Base-by-base conservation (phyloP, 2,797 vertebrate species). In the Cichlasoma orientale region DNA sequence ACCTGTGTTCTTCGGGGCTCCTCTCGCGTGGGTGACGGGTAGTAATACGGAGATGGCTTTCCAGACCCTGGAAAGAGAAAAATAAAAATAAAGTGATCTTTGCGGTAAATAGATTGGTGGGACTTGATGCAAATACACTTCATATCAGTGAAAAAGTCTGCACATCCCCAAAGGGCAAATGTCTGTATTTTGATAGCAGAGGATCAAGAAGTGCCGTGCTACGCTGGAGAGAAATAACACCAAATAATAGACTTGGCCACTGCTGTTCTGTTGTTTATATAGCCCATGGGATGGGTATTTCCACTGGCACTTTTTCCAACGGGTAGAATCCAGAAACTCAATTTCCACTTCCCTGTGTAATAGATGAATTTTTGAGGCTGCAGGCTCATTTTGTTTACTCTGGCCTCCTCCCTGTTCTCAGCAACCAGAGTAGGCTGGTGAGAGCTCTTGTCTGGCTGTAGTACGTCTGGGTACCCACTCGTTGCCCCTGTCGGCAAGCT, bases 1-100 rank as follows among this genome's bases (percentile, higher is more conserved):
- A 99, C 98, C 97, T 99, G 97, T 80, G 97, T 96, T 94, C 97
- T 96, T 80, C 97, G 95, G 77, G 95, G 96, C 85, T 97, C 97
- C 75, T 99, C 98, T 95, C 97, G 96, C 82, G 97, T 97, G 87
- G 98, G 97, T 74, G 98, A 99, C 63, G 97, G 95, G 85, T 99
- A 99, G 93, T 97, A 98, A 96, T 97, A 97, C 29, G 97, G 95
- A 83, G 98, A 97, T 44, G 96, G 95, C 92, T 99, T 99, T 91
- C 95, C 97, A 93, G 98, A 98, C 91, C 97, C 98, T 99, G 93
- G 18, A 85, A 56, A 80, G 25, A 58, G 6, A 16, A 61, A 38
- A 38, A 78, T 7, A 72, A 56, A 58, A 82, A 21, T 50, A 71
- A 70, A 63, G 56, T n/a, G 25, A 73, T 25, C 4, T 3, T 31